Evolutionary conservation across 2,888 invertebrate species (phyloP).

Genomic region (Smittia aterrima): DNA sequence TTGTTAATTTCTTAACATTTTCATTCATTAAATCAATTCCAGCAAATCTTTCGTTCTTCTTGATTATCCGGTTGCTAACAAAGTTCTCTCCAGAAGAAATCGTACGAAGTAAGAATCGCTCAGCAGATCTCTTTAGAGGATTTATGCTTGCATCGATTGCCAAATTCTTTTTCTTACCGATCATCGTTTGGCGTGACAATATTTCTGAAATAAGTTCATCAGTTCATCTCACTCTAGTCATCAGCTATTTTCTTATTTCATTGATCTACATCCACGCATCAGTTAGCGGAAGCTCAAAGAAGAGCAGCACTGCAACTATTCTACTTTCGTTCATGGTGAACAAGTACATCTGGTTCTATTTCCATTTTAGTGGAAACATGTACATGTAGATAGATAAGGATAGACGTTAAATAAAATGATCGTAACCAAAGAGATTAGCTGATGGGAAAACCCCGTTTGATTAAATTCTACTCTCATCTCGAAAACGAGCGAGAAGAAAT

Average conservation of each 20-base stretch:
- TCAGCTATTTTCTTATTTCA: slow-evolving; percentile 63
- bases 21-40: neutral
- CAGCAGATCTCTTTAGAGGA: slow-evolving; percentile 56
- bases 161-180: slow-evolving; percentile 61
- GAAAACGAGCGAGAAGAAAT: too few relatives aligned
- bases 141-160: slow-evolving; percentile 62
- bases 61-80: slow-evolving; percentile 42
- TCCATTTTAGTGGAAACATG: slow-evolving; percentile 12
- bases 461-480: too few relatives aligned
- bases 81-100: slow-evolving; percentile 22
- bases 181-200: slow-evolving; percentile 61
- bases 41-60: slow-evolving; percentile 43
- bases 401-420: too few relatives aligned
- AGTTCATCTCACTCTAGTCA: slow-evolving; percentile 61
- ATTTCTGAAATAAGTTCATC: slow-evolving; percentile 51
- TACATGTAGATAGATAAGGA: neutral
- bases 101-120: neutral
- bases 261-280: slow-evolving; percentile 62
- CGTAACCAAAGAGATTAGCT: too few relatives aligned
- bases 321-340: slow-evolving; percentile 21
- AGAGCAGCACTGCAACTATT: slow-evolving; percentile 12
- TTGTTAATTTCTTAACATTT: too few relatives aligned
- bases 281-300: neutral
- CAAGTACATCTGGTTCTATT: slow-evolving; percentile 29
- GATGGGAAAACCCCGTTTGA: too few relatives aligned